Evolutionary conservation across 2,888 invertebrate genomes (phyloP).

Genomic region (Isoperla grammatica): DNA sequence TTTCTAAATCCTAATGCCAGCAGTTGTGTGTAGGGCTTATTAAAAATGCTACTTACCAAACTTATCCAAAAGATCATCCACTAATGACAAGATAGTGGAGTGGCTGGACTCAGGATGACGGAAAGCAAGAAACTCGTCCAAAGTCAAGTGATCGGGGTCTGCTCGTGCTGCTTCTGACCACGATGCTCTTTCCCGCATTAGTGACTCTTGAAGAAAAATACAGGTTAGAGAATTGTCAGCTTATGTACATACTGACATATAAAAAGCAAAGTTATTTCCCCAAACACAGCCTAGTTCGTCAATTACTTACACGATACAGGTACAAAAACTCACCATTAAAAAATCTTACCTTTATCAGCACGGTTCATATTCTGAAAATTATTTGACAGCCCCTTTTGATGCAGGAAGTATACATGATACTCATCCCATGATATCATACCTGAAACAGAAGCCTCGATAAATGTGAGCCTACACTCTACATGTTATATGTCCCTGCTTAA

Average conservation of each 20-base stretch:
- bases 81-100: conserved; percentile 60
- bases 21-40: too few relatives aligned
- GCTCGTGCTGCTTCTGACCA: conserved; percentile 73
- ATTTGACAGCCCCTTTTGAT: conserved; percentile 55
- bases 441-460: conserved; percentile 36
- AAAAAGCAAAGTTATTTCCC: not conserved
- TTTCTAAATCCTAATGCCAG: too few relatives aligned
- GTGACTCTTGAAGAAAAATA: conserved; percentile 49
- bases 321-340: conserved; percentile 10
- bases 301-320: too few relatives aligned
- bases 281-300: conserved; percentile 4
- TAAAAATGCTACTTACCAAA: conserved; percentile 48
- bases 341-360: conserved; percentile 7
- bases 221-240: too few relatives aligned
- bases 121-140: conserved; percentile 73
- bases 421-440: conserved; percentile 73
- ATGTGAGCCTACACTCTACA: not conserved
- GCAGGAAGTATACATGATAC: conserved; percentile 67
- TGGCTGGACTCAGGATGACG: conserved; percentile 77
- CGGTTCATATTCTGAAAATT: conserved; percentile 5
- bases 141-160: conserved; percentile 64
- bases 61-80: conserved; percentile 68
- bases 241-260: too few relatives aligned
- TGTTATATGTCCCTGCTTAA: conserved; percentile 33
- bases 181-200: conserved; percentile 68